Evolutionary conservation across 1,140 invertebrate genomes (phyloP).

Genomic region (Reticulitermes speratus): DNA sequence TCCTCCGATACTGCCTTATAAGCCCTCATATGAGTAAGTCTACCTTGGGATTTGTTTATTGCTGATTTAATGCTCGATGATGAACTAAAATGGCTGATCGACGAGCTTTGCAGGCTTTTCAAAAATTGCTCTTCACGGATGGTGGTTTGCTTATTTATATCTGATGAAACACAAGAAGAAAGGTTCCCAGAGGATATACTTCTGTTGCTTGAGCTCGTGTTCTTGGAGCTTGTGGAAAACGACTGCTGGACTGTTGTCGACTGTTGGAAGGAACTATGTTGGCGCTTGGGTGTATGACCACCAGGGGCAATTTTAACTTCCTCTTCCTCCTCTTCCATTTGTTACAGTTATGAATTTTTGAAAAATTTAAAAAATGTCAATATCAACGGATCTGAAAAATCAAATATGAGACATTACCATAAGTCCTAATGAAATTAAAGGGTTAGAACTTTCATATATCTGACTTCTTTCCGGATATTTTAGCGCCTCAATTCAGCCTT

Average conservation of each 20-base stretch:
- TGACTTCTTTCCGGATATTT: too few relatives aligned
- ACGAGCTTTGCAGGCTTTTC: neutral
- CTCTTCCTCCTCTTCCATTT: neutral
- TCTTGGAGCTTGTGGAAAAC: neutral
- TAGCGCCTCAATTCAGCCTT: too few relatives aligned
- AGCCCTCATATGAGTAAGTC: constrained; percentile 36
- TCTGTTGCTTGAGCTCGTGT: neutral
- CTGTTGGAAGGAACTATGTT: neutral
- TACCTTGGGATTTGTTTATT: constrained; percentile 33
- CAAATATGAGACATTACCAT: neutral
- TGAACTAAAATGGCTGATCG: neutral
- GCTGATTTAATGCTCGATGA: neutral
- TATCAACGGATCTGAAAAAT: constrained; percentile 41
- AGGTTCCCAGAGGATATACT: neutral
- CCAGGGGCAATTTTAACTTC: neutral
- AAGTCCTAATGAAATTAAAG: too few relatives aligned
- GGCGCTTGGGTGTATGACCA: neutral
- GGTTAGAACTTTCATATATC: too few relatives aligned
- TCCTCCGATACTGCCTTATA: neutral
- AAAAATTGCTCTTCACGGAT: neutral
- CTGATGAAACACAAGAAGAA: neutral
- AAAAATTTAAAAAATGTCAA: neutral
- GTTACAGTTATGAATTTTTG: neutral
- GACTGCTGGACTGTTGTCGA: neutral
- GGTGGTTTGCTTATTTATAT: neutral